Conservation (phyloP, 2,888 invertebrate genomes). For the Ametastegia equiseti region DNA sequence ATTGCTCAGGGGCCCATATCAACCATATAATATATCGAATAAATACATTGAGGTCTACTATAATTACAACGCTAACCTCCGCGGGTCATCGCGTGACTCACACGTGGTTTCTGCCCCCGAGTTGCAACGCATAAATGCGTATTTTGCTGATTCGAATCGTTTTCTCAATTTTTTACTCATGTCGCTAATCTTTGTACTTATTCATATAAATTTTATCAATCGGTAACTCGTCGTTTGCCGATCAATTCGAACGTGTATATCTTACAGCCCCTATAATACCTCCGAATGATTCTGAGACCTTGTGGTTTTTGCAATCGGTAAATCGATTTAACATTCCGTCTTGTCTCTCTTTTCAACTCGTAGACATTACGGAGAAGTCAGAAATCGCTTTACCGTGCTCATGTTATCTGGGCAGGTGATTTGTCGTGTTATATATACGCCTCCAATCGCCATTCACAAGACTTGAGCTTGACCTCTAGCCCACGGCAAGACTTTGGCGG, state of each 20-base stretch:
- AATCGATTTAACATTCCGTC: too few relatives aligned
- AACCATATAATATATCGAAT: background rate
- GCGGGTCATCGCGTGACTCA: slow-evolving; percentile 33
- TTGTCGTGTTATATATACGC: background rate
- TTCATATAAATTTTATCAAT: background rate
- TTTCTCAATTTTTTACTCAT: background rate
- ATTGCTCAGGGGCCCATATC: background rate
- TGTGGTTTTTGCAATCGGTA: background rate
- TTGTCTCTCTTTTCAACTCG: background rate
- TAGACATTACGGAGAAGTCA: too few relatives aligned
- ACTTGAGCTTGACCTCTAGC: slow-evolving; percentile 36
- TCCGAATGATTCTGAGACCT: background rate
- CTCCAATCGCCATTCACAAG: slow-evolving; percentile 2
- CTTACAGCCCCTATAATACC: background rate
- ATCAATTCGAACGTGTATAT: background rate
- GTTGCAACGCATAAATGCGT: background rate
- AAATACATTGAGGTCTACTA: slow-evolving; percentile 11
- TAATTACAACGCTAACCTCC: slow-evolving; percentile 14
- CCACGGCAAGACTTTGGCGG: slow-evolving; percentile 13
- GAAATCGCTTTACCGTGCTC: too few relatives aligned
- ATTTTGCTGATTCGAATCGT: background rate
- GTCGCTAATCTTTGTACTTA: background rate
- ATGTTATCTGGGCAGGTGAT: too few relatives aligned
- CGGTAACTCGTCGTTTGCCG: background rate
- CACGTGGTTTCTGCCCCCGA: slow-evolving; percentile 13